Base-by-base conservation (phyloP, 2,888 invertebrate genomes). In the Zaprionus bogoriensis region DNA sequence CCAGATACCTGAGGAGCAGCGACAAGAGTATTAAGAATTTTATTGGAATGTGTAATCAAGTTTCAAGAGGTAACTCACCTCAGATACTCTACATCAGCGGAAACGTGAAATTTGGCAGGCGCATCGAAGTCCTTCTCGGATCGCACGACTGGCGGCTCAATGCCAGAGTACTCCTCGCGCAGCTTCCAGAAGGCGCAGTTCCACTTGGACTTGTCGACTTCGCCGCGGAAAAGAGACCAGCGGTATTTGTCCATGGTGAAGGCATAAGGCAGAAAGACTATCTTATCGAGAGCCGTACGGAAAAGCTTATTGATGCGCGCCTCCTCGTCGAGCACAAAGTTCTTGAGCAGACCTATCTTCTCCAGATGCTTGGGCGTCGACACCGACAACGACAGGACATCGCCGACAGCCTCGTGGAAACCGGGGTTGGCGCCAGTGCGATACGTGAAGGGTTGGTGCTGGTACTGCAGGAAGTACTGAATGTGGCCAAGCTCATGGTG, bases 401-500 rank as follows among this genome's bases (percentile, higher is more conserved):
- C 95, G 4, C 95, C 95, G 2, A 95, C 94, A 1, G 95, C 95
- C 89, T 95, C 95, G 83, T 95, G 95, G 87, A 95, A 95, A 67
- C 95, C 95, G 92, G 91, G 91, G 87, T 91, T 91, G 17, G 91
- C 91, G 4, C 95, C 95, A 46, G 90, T 92, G 41, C 95, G 92
- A 89, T 94, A 95, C 19, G 92, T 89, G 73, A 90, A 86, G 7
- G 94, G 94, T 74, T 90, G 92, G 74, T 92, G 78, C 77, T 91
- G 92, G 88, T 95, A 95, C 89, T 94, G 94, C 84, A 94, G 90
- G 89, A 92, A 94, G 90, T 95, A 95, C 87, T 95, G 93, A 25
- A 95, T 91, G 84, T 95, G 95, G 0, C 95, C 95, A 92, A 94
- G 92, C 88, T 94, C 94, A 80, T 94, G 94, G 68, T 94, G 94